Evolutionary conservation across 2,888 invertebrate species (phyloP).

Genomic region (Diadromus collaris): DNA sequence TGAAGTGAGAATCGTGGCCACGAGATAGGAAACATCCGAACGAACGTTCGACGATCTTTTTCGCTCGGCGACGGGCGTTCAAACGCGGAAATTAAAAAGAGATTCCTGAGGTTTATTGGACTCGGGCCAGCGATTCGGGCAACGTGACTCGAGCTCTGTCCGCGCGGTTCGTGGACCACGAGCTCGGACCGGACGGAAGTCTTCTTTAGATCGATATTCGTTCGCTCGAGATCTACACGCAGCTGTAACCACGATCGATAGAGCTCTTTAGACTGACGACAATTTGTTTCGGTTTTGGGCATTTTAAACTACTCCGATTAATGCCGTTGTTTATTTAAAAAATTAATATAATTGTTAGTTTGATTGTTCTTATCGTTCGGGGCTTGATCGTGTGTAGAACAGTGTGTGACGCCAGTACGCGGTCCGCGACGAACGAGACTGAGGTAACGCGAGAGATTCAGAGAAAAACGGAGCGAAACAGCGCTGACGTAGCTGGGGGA

Average conservation of each 20-base stretch:
- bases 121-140: constrained; percentile 60
- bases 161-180: constrained; percentile 25
- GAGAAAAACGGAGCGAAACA: background rate
- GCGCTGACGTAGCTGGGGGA: constrained; percentile 10
- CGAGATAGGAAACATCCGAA: background rate
- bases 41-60: background rate
- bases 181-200: constrained; percentile 17
- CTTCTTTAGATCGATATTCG: constrained; percentile 52
- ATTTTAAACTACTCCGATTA: background rate
- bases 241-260: constrained; percentile 6
- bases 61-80: constrained; percentile 38
- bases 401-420: constrained; percentile 10
- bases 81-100: constrained; percentile 71
- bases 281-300: background rate
- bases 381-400: background rate
- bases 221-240: constrained; percentile 29
- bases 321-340: background rate
- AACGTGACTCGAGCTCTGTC: constrained; percentile 35
- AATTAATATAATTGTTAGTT: background rate
- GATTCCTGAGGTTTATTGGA: constrained; percentile 68
- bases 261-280: background rate
- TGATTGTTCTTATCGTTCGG: background rate
- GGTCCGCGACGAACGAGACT: background rate
- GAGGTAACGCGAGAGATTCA: constrained; percentile 1
- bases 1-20: background rate